phyloP scores from a whole-genome alignment of 2,797 vertebrate genomes.

The Chloroceryle amazona region DNA sequence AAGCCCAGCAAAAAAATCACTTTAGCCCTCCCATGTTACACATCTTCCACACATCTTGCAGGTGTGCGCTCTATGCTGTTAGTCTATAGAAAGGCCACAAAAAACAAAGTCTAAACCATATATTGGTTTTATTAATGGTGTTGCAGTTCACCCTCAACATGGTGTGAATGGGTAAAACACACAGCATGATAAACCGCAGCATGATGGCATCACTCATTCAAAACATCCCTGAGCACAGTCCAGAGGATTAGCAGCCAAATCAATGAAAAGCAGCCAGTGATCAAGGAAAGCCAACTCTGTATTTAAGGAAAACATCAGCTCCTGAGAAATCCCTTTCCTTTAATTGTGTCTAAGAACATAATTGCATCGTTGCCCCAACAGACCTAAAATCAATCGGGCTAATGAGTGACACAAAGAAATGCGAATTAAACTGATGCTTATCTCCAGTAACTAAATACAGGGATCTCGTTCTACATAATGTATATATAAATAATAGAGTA shows the following conservation, averaged over 20 bases:
- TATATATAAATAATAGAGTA: slow-evolving; percentile 17
- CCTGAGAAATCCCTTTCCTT: background rate
- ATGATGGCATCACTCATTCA: background rate
- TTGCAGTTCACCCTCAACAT: background rate
- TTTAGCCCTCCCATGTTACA: background rate
- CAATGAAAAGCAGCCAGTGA: background rate
- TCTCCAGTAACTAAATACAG: background rate
- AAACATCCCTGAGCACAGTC: background rate
- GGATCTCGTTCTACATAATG: background rate
- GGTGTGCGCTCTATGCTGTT: background rate
- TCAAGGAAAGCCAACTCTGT: background rate
- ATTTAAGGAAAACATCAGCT: background rate
- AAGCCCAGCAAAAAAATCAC: background rate
- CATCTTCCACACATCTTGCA: background rate
- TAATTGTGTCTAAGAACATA: background rate
- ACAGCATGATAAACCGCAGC: rapidly evolving
- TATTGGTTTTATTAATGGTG: background rate
- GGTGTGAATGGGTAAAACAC: background rate
- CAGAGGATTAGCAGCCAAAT: background rate
- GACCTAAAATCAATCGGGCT: background rate
- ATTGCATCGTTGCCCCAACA: background rate
- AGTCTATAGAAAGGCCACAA: background rate
- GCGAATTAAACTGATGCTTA: background rate
- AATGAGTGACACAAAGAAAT: background rate
- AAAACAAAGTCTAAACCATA: rapidly evolving